A percentile compares a stretch with the other conserved stretches of the same genome.
Conservation (phyloP, 2,888 invertebrate species). For the Clivina fossor region DNA sequence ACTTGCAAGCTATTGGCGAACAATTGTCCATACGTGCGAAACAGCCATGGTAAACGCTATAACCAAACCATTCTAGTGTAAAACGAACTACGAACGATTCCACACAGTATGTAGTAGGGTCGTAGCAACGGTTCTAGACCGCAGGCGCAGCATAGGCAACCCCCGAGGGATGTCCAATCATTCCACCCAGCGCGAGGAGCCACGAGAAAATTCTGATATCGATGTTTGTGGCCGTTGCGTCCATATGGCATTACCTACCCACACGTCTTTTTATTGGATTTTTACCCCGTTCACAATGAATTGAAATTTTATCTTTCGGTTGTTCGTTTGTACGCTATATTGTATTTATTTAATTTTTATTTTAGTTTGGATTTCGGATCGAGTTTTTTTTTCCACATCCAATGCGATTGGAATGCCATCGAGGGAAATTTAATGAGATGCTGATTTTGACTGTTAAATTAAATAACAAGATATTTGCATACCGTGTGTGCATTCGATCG, state of each 20-base stretch:
- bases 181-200: not conserved
- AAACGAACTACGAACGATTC: not conserved
- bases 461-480: slow-evolving; percentile 17
- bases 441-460: slow-evolving; percentile 23
- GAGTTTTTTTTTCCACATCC: too few species aligned
- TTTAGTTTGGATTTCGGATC: not conserved
- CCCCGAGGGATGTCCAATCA: slow-evolving; percentile 4
- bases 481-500: slow-evolving; percentile 7
- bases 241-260: slow-evolving; percentile 1
- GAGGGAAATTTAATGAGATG: slow-evolving; percentile 20
- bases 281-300: slow-evolving; percentile 18
- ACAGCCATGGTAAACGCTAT: too few species aligned
- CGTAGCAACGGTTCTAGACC: not conserved
- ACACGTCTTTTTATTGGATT: slow-evolving; percentile 1
- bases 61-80: not conserved
- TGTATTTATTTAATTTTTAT: slow-evolving; percentile 2
- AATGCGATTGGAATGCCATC: too few species aligned
- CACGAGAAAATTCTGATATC: slow-evolving; percentile 16
- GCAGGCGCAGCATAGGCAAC: not conserved
- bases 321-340: slow-evolving; percentile 10
- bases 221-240: slow-evolving; percentile 9
- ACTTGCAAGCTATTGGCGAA: too few species aligned
- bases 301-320: slow-evolving; percentile 29
- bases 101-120: not conserved
- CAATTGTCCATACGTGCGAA: too few species aligned